Evolutionary conservation across 2,797 vertebrate species (phyloP), one percentile per base, ranked within the genome.

Genomic region (Dendrocincla fuliginosa): DNA sequence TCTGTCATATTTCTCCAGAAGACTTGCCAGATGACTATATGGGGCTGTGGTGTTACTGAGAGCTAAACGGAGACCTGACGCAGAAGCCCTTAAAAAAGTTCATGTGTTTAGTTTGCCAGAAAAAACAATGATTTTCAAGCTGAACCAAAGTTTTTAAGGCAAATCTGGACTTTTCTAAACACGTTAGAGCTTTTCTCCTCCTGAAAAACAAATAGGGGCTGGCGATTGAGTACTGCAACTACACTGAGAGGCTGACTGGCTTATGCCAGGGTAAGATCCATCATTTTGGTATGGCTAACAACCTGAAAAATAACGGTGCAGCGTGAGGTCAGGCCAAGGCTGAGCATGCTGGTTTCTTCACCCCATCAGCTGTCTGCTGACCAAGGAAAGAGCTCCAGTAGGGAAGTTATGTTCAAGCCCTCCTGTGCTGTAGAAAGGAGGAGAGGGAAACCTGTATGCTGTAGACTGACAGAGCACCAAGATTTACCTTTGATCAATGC

Each of bases 121-220:
- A 90, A 90, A 79, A 57, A 32, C 25, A 20, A 37, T 8, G 0
- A 50, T 74, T 77, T 89, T 89, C 18, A 70, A 89, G 49, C 32
- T 71, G 71, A 93, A 76, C 5, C 16, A 37, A 60, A 68, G n/a
- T 50, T 90, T 84, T 80, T 64, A 89, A 94, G 60, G 83, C 22
- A 71, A 75, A 42, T 68, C 20, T 80, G 75, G 44, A 65, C n/a
- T 85, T 77, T 55, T 47, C 44, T 80, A 53, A 85, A 52, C 35
- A 13, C 1, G 6, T 64, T 56, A 64, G 60, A 77, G 30, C 13
- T 81, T 71, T 60, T 60, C 28, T 71, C 16, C 33, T 52, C 53
- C 47, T 55, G 77, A 32, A 86, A 89, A 90, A 39, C 30, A 71
- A 68, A 39, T 16, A n/a, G 7, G 18, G 30, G 8, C 30, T 9